phyloP scores from a whole-genome alignment of 2,113 vertebrate species.

The Corvus cornix region DNA sequence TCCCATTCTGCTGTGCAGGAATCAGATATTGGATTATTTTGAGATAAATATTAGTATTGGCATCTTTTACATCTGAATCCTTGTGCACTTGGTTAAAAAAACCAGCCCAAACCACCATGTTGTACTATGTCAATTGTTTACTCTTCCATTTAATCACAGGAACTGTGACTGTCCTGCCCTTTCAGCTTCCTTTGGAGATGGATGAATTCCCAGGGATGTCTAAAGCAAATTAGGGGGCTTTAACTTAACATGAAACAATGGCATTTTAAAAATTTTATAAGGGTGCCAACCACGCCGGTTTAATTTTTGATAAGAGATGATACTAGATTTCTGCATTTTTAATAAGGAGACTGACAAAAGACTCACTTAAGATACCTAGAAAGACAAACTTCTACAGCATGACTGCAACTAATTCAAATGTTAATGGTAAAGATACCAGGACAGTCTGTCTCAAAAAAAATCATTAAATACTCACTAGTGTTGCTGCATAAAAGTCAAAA shows the following conservation, averaged over 20 bases:
- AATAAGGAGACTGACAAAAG: background rate
- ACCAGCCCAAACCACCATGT: background rate
- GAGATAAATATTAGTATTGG: background rate
- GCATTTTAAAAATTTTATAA: conserved; percentile 37
- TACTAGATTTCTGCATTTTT: conserved; percentile 19
- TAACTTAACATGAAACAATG: conserved; percentile 10
- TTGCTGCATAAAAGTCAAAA: background rate
- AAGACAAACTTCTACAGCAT: background rate
- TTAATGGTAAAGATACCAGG: background rate
- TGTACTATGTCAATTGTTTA: background rate
- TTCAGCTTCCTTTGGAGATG: conserved; percentile 1
- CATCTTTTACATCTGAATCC: background rate
- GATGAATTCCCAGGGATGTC: background rate
- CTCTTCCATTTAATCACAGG: background rate
- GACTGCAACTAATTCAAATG: background rate
- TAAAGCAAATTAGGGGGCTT: background rate
- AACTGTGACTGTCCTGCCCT: background rate
- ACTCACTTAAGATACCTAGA: background rate
- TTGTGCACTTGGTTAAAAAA: background rate
- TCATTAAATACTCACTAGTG: background rate
- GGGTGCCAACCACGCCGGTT: background rate
- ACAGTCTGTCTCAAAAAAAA: background rate
- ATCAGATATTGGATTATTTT: background rate
- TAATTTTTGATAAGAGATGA: conserved; percentile 47
- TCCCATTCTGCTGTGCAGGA: background rate